phyloP scores from a whole-genome alignment of 2,113 vertebrate species.

The Pygoscelis adeliae region DNA sequence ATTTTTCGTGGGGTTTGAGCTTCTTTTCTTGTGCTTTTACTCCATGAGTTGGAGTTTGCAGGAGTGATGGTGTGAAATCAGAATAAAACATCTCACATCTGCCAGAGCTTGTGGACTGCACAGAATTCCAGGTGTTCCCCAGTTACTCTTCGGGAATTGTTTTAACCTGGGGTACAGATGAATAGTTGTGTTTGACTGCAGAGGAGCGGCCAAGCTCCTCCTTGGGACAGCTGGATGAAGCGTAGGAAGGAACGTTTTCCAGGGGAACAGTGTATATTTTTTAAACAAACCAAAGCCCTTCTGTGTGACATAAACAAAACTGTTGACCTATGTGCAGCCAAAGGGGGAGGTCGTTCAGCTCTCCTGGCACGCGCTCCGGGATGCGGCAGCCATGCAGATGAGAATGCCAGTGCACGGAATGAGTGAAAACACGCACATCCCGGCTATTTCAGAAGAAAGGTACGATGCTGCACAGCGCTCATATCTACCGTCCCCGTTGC shows the following conservation, averaged over 20 bases:
- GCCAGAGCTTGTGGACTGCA: background rate
- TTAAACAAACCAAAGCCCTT: conserved; percentile 20
- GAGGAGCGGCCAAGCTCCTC: background rate
- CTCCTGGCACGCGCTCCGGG: background rate
- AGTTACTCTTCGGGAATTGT: background rate
- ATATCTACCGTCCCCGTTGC: fast-evolving
- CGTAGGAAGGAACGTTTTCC: background rate
- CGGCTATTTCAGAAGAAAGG: background rate
- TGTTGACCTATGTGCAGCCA: background rate
- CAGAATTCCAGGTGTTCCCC: background rate
- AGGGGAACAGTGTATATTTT: background rate
- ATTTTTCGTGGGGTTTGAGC: background rate
- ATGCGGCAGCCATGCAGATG: background rate
- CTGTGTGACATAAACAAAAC: conserved; percentile 6
- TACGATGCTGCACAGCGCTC: fast-evolving
- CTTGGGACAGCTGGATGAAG: conserved; percentile 1
- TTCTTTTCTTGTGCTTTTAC: background rate
- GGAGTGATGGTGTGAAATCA: background rate
- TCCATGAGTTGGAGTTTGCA: fast-evolving
- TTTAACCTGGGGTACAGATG: background rate
- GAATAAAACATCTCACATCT: background rate
- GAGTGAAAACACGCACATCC: background rate
- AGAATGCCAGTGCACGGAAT: background rate
- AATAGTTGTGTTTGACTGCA: background rate
- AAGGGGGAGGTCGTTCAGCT: background rate